Base-by-base conservation (phyloP, 2,888 invertebrate genomes). In the Formica aserva region DNA sequence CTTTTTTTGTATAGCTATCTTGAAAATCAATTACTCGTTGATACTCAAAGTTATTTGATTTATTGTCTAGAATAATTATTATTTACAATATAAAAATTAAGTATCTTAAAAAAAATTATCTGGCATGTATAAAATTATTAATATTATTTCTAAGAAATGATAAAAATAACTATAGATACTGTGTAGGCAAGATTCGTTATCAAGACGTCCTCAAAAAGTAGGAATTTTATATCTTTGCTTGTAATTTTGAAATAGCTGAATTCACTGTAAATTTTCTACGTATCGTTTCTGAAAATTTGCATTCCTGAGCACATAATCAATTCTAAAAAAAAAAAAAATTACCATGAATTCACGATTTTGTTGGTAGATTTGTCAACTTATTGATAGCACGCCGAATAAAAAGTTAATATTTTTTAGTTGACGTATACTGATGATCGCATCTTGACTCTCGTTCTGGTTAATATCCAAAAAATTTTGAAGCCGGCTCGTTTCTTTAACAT, bases 341-440 rank as follows among this genome's bases (percentile, higher is more conserved):
- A 80, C 86, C 82, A 89, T 85, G 85, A 90, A 89, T 88, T 87
- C 88, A 83, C 85, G 66, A 81, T 80, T 84, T 81, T 65, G 76
- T 78, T 85, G 90, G 89, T 92, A 92, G 92, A 90, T 93, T 92
- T 92, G 91, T 85, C 89, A 89, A 90, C 88, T 90, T 91, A 87
- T 92, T 90, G 55, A 60, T 65, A 60, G 26, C 52, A 22, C 52
- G 13, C 8, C 82, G 63, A 84, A 84, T 85, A 85, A 90, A 89
- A 84, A 84, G 75, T 85, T 88, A 88, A 88, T 78, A 86, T 90
- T 88, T 88, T 45, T 55, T 86, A 86, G 84, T 89, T 87, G 91
- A 84, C 84, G 62, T 82, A 88, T 85, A 88, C 87, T 87, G 85
- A 85, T 85, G 87, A 87, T 87, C 74, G 84, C 86, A 87, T 83